Evolutionary conservation across 2,888 invertebrate genomes (phyloP).

Genomic region (Ferdinandea cuprea): DNA sequence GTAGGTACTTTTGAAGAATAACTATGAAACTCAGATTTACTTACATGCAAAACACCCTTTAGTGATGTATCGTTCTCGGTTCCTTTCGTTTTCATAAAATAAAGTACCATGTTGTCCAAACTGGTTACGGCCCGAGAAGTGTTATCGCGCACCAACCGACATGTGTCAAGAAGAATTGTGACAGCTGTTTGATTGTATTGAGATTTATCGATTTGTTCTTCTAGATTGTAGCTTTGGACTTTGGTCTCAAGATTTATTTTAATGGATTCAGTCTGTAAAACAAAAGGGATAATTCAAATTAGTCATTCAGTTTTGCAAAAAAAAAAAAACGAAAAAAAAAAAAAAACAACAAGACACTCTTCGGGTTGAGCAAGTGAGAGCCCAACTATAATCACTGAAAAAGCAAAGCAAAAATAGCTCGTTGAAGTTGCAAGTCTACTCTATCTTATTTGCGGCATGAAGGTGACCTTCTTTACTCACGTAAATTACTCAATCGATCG

Average conservation of each 20-base stretch:
- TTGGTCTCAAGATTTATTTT: conserved; percentile 90
- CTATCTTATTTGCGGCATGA: too few relatives aligned
- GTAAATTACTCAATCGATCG: too few relatives aligned
- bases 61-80: conserved; percentile 82
- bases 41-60: conserved; percentile 81
- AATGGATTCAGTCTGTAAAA: conserved; percentile 88
- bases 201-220: conserved; percentile 90
- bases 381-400: too few relatives aligned
- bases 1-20: not conserved
- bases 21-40: conserved; percentile 60
- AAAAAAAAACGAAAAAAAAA: not conserved
- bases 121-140: conserved; percentile 87
- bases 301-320: not conserved
- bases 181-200: conserved; percentile 91
- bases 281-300: not conserved
- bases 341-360: too few relatives aligned
- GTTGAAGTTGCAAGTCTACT: too few relatives aligned
- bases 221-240: conserved; percentile 87
- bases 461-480: too few relatives aligned
- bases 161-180: conserved; percentile 87
- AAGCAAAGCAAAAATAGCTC: too few relatives aligned
- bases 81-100: conserved; percentile 82
- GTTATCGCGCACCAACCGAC: conserved; percentile 88
- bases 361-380: too few relatives aligned
- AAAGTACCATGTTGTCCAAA: conserved; percentile 83